These are phyloP conservation scores for Scomber colias DNA, from an alignment of 2,113 vertebrate species.

Conservation along the genomic window DNA sequence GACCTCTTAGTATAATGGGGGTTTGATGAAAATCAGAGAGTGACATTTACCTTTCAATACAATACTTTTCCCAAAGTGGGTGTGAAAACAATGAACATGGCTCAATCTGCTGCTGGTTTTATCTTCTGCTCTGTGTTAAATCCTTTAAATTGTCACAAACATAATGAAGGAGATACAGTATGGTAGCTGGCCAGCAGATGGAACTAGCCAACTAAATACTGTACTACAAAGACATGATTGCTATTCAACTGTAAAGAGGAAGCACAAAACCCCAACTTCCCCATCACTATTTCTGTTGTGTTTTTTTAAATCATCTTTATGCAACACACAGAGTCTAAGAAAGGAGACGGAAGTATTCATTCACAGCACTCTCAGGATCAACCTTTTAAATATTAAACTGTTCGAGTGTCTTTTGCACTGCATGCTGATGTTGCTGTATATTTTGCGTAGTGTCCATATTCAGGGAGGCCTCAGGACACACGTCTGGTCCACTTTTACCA, in stretches of 20 bases:
- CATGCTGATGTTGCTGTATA: neutral
- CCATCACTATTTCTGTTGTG: constrained; percentile 43
- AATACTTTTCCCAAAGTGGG: neutral
- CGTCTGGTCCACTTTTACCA: constrained; percentile 9
- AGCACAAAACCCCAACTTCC: constrained; percentile 59
- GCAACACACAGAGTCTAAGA: constrained; percentile 16
- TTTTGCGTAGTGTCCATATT: too few species aligned
- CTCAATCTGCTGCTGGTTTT: neutral
- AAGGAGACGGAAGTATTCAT: neutral
- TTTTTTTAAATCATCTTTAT: constrained; percentile 3
- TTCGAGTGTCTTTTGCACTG: constrained; percentile 1
- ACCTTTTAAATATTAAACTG: neutral
- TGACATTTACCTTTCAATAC: neutral
- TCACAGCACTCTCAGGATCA: neutral
- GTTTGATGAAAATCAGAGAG: constrained; percentile 7
- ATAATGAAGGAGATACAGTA: constrained; percentile 33
- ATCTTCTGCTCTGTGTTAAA: constrained; percentile 1
- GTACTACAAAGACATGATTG: constrained; percentile 28
- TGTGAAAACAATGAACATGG: neutral
- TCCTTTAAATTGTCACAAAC: neutral
- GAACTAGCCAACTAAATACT: constrained; percentile 73
- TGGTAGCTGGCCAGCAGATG: constrained; percentile 78
- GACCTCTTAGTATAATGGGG: neutral
- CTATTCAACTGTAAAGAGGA: constrained; percentile 66
- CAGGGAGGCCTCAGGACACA: neutral